A percentile compares a stretch with the other conserved stretches of the same genome.
These are phyloP conservation scores for Amiota minor DNA, from an alignment of 2,888 invertebrate species.

Conservation along the genomic window DNA sequence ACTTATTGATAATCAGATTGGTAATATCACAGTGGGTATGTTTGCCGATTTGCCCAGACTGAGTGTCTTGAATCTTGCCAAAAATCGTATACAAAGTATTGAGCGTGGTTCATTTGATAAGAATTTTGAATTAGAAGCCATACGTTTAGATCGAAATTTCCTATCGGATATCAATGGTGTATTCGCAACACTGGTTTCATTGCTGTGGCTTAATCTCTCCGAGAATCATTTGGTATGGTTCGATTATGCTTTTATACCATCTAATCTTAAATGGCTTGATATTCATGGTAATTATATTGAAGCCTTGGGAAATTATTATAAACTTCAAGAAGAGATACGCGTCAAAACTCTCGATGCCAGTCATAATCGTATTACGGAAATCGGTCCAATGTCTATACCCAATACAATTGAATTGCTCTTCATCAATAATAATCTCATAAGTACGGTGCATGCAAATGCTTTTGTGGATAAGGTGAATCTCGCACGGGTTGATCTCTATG, in stretches of 20 bases:
- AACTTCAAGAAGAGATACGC: slow-evolving; percentile 85
- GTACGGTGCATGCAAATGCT: slow-evolving; percentile 86
- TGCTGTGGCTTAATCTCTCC: slow-evolving; percentile 90
- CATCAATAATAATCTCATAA: slow-evolving; percentile 90
- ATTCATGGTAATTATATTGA: slow-evolving; percentile 93
- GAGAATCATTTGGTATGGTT: slow-evolving; percentile 95
- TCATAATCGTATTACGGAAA: slow-evolving; percentile 88
- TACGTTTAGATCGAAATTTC: slow-evolving; percentile 90
- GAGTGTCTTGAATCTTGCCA: slow-evolving; percentile 90
- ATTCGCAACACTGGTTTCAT: slow-evolving; percentile 86
- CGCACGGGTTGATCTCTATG: slow-evolving; percentile 91
- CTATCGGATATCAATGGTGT: slow-evolving; percentile 92
- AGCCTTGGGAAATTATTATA: slow-evolving; percentile 90
- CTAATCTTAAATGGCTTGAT: slow-evolving; percentile 91
- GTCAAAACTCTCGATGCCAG: slow-evolving; percentile 93
- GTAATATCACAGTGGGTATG: slow-evolving; percentile 88
- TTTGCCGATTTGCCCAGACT: slow-evolving; percentile 88
- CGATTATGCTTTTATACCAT: slow-evolving; percentile 93
- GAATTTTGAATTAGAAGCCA: slow-evolving; percentile 87
- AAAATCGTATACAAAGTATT: slow-evolving; percentile 90
- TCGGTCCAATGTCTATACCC: slow-evolving; percentile 87
- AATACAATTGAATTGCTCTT: slow-evolving; percentile 90
- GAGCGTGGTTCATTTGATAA: slow-evolving; percentile 89
- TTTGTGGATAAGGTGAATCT: slow-evolving; percentile 89
- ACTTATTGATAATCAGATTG: slow-evolving; percentile 91